These are phyloP conservation scores for Watsonalla binaria DNA, from an alignment of 2,888 invertebrate species.

Conservation along the genomic window DNA sequence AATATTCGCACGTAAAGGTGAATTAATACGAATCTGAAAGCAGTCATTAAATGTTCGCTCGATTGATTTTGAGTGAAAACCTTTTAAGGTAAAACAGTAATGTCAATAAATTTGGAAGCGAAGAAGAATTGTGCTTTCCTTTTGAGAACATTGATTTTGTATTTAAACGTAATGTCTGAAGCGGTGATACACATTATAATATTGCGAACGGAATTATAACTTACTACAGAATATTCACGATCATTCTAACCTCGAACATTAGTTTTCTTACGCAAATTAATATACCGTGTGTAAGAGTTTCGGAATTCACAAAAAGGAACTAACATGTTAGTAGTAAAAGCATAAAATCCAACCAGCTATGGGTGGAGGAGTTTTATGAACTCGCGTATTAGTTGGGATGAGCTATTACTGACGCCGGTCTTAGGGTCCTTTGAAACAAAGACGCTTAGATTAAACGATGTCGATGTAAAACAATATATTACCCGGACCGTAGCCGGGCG, in stretches of 20 bases:
- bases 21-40: constrained; percentile 69
- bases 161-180: constrained; percentile 23
- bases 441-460: constrained; percentile 43
- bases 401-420: constrained; percentile 39
- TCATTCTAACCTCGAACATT: constrained; percentile 6
- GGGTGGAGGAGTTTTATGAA: background rate
- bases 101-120: constrained; percentile 49
- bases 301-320: background rate
- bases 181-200: constrained; percentile 22
- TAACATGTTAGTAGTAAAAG: background rate
- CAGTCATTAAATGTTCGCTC: constrained; percentile 73
- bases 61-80: constrained; percentile 66
- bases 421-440: constrained; percentile 40
- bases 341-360: background rate
- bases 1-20: constrained; percentile 53
- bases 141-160: constrained; percentile 42
- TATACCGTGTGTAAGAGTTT: no score
- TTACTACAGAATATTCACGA: constrained; percentile 6
- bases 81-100: constrained; percentile 65
- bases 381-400: constrained; percentile 37
- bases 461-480: constrained; percentile 35
- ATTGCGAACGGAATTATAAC: constrained; percentile 16
- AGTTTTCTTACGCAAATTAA: no score
- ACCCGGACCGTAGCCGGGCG: constrained; percentile 21
- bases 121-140: constrained; percentile 43